Conservation (phyloP, 2,113 vertebrate species). For the Piaya cayana region DNA sequence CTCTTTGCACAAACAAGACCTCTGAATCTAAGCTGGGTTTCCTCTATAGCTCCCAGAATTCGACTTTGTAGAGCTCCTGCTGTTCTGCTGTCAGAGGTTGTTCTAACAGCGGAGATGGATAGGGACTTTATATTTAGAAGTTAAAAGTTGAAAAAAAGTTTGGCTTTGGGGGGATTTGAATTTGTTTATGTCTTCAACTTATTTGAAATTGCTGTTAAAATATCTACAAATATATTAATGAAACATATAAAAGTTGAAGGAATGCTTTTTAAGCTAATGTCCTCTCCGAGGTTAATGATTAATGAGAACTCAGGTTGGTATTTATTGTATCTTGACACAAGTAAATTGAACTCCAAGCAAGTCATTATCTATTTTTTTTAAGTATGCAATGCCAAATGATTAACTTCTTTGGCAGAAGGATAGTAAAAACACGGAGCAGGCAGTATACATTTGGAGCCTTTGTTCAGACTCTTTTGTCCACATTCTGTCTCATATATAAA, state of each 20-base stretch:
- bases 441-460: not conserved
- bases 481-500: not conserved
- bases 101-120: not conserved
- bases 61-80: not conserved
- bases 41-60: not conserved
- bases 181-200: not conserved
- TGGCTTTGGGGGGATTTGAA: not conserved
- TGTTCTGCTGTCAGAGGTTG: not conserved
- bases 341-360: slow-evolving; percentile 33
- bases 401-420: slow-evolving; percentile 10
- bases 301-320: slow-evolving; percentile 11
- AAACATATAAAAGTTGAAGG: not conserved
- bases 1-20: not conserved
- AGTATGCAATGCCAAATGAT: not conserved
- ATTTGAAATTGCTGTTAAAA: not conserved
- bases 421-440: not conserved
- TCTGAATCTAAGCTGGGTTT: not conserved
- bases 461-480: not conserved
- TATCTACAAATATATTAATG: not conserved
- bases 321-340: slow-evolving; percentile 22
- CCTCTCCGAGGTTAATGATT: slow-evolving; percentile 23
- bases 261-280: not conserved
- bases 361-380: not conserved
- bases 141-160: not conserved
- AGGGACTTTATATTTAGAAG: not conserved